Percentiles rank a stretch among this genome's conserved stretches.
Conservation (phyloP, 2,113 vertebrate species). For the Takifugu flavidus region DNA sequence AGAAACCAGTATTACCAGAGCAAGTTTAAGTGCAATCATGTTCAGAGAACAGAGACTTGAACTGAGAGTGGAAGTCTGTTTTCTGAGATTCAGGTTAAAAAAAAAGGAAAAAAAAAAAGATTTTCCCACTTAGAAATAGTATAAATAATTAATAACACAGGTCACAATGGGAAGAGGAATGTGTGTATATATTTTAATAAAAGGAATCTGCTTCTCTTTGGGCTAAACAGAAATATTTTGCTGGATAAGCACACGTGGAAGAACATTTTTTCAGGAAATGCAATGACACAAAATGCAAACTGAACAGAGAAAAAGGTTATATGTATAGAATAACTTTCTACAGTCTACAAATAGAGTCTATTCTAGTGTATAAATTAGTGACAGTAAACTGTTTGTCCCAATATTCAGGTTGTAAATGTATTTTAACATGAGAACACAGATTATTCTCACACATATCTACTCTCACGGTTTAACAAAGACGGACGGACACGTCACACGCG, state of each 20-base stretch:
- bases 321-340: constrained; percentile 73
- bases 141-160: constrained; percentile 62
- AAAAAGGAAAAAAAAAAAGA: constrained; percentile 2
- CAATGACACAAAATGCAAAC: constrained; percentile 67
- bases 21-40: constrained; percentile 90
- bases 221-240: constrained; percentile 72
- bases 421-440: constrained; percentile 67
- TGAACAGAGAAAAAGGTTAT: constrained; percentile 59
- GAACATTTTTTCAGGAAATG: constrained; percentile 68
- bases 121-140: constrained; percentile 60
- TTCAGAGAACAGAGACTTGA: constrained; percentile 75
- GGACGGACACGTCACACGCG: constrained; percentile 51
- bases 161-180: constrained; percentile 68
- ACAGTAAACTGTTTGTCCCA: constrained; percentile 71
- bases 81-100: constrained; percentile 77
- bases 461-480: constrained; percentile 16
- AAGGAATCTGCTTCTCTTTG: constrained; percentile 64
- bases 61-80: constrained; percentile 78
- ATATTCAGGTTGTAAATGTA: constrained; percentile 75
- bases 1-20: constrained; percentile 91
- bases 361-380: constrained; percentile 74
- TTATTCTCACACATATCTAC: constrained; percentile 34
- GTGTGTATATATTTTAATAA: constrained; percentile 77
- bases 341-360: constrained; percentile 70
- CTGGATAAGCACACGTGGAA: constrained; percentile 73